A percentile compares a stretch with the other conserved stretches of the same genome.
Evolutionary conservation across 1,140 invertebrate species (phyloP).

Genomic region (Drosophila paulistorum): DNA sequence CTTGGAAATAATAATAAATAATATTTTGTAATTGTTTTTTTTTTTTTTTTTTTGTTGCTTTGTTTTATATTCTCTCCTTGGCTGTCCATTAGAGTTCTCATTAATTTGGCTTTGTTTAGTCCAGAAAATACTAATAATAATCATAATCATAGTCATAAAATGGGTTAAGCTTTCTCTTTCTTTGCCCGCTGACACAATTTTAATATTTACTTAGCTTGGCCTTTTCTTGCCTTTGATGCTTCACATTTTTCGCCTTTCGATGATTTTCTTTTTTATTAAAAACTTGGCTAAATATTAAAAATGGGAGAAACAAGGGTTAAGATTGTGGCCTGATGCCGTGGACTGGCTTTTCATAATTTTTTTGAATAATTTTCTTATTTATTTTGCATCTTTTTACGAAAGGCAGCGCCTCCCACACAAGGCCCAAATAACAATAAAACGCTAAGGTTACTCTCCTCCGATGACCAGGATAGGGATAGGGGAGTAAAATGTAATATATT

Average conservation of each 20-base stretch:
- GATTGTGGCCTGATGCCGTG: constrained; percentile 20
- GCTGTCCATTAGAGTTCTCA: constrained; percentile 73
- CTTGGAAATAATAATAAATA: constrained; percentile 61
- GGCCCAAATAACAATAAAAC: constrained; percentile 62
- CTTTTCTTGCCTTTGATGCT: constrained; percentile 69
- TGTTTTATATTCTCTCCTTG: constrained; percentile 23
- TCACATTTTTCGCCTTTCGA: constrained; percentile 32
- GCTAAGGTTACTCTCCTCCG: constrained; percentile 21
- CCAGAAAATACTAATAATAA: constrained; percentile 62
- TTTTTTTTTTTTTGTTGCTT: constrained; percentile 39
- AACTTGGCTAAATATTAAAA: constrained; percentile 63
- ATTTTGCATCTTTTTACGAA: constrained; percentile 44
- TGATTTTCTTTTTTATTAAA: constrained; percentile 54
- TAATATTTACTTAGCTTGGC: constrained; percentile 71
- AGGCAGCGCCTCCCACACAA: constrained; percentile 47
- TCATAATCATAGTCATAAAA: constrained; percentile 63
- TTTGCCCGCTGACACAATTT: constrained; percentile 60
- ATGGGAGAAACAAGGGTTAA: constrained; percentile 62
- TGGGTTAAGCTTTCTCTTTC: constrained; percentile 51
- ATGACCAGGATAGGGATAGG: constrained; percentile 5
- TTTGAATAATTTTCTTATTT: constrained; percentile 76
- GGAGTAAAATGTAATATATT: constrained; percentile 59
- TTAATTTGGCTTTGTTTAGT: constrained; percentile 71
- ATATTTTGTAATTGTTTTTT: constrained; percentile 48
- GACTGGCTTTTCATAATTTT: constrained; percentile 56